Base-by-base conservation (phyloP, 2,797 vertebrate genomes). In the Phrynocephalus guinanensis region DNA sequence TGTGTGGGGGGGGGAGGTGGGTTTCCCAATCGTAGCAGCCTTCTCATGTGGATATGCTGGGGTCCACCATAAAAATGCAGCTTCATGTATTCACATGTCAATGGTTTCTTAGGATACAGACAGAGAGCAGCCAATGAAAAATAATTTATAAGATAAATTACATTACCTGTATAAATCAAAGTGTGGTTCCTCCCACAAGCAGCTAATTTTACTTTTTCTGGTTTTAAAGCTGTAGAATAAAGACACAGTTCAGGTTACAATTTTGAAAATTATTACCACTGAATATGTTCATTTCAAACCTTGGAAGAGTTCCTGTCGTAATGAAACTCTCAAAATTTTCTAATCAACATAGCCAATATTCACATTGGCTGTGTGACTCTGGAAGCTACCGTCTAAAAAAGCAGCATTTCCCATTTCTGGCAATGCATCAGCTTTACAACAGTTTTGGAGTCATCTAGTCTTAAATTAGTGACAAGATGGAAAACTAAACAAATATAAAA, bases 181-280 rank as follows among this genome's bases (percentile, higher is more conserved):
- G 98, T 99, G 95, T 99, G 98, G 93, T 98, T 99, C 93, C 98
- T 97, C 93, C 98, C 98, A 95, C 99, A 99, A 83, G 98, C 98
- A 89, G 97, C 98, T 28, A 98, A 94, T 90, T 96, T 97, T 60
- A 98, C 96, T 89, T 97, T 98, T 96, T 99, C 98, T 33, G 97
- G 96, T 94, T 99, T 99, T 93, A 99, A 97, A 91, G 97, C 99
- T 99, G 96, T 86, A 95, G 96, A 86, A 82, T 92, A 90, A 95
- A 94, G 94, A 68, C 28, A 88, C 6, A 70, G 18, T 44, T 44
- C 38, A 44, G 30, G 52, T 83, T 70, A 85, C 56, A 20, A 8
- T 44, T 30, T 68, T 52, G 44, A 67, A 50, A 85, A 24, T 66
- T 79, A 68, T 63, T 56, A 52, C 33, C 52, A 48, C 52, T 28